A percentile compares a stretch with the other conserved stretches of the same genome.
Evolutionary conservation across 2,888 invertebrate genomes (phyloP).

Genomic region (Drosophila recens): DNA sequence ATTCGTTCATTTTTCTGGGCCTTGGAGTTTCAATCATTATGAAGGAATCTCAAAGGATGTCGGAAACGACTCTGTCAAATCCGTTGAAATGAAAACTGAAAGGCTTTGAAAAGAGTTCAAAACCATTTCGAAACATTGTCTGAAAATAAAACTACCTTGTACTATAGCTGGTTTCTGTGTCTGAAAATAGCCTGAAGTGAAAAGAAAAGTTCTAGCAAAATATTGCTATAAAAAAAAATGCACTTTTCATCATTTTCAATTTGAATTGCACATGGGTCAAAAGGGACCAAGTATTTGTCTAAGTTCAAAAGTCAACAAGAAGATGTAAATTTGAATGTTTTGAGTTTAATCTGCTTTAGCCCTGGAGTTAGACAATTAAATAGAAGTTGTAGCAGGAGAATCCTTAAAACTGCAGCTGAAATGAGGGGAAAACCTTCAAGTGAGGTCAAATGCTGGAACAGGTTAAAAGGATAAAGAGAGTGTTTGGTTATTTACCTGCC

Average conservation of each 20-base stretch:
- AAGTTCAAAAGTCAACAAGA: background rate
- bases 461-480: background rate
- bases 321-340: background rate
- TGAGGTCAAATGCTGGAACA: background rate
- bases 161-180: background rate
- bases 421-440: background rate
- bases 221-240: background rate
- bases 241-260: background rate
- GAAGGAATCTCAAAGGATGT: background rate
- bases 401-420: constrained; percentile 3
- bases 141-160: background rate
- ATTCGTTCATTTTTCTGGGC: background rate
- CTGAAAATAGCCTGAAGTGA: background rate
- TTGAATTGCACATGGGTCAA: background rate
- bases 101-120: background rate
- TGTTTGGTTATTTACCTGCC: constrained; percentile 12
- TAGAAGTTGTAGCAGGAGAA: background rate
- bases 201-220: background rate
- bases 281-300: background rate
- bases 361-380: background rate
- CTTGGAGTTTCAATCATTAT: background rate
- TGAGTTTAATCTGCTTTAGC: background rate
- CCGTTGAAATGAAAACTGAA: background rate
- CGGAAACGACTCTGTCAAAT: background rate
- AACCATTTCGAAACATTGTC: background rate